Base-by-base conservation (phyloP, 2,888 invertebrate species). In the Osmoderma eremita region DNA sequence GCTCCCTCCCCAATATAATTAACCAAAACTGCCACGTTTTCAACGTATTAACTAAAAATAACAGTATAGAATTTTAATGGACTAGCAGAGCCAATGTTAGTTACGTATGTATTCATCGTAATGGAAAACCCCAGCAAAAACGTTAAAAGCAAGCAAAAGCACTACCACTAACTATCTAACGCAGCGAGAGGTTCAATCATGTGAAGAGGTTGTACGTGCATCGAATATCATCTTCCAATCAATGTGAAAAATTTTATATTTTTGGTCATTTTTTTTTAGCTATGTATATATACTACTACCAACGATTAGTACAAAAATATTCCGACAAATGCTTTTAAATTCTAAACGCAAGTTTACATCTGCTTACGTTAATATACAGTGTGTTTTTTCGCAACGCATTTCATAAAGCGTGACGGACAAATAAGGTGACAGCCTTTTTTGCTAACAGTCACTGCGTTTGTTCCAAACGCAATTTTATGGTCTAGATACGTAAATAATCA, bases 401-500 rank as follows among this genome's bases (percentile, higher is more conserved):
- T 61, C 12, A 61, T 61, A 45, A 61, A 17, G 30, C 20, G 45
- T 15, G 45, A 61, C 58, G 58, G 42, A 61, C 30, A 61, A 61
- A 61, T 61, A 61, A 30, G 15, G 58, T 18, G 12, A 45, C 45
- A 15, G 30, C 30, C 45, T 45, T 56, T 61, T 53, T 61, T 18
- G 30, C 58, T 15, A 45, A 24, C 30, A 30, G 6, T 30, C 30
- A 6, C 10, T 30, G 10, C 30, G 30, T 30, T 30, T 45, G 36
- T 45, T 61, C 30, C 58, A 48, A 61, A 45, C 30, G 58, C 45
- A 45, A 61, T 61, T 61, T 61, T 45, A 61, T 45, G 58, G 45
- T 61, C 58, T 22, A 61, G 45, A 45, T 61, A 61, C 45, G 17
- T 30, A 61, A 42, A 48, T 61, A 61, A 61, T 61, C 45, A 36